Evolutionary conservation across 2,888 invertebrate genomes (phyloP).

Genomic region (Ophraella communa): DNA sequence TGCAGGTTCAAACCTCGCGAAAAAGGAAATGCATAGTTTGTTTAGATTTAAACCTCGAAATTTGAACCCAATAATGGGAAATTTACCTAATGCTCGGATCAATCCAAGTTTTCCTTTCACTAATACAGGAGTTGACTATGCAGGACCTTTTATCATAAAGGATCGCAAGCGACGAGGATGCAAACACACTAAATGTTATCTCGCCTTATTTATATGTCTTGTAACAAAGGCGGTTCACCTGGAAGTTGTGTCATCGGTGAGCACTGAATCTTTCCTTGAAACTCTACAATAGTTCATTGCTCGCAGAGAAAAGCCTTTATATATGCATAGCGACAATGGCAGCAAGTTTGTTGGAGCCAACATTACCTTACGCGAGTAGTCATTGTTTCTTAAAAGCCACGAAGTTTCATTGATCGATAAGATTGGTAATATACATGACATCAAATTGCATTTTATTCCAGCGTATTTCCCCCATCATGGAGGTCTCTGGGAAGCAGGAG

Average conservation of each 20-base stretch:
- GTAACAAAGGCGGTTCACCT: no score
- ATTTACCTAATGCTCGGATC: neutral
- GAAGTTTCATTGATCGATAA: neutral
- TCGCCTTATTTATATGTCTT: no score
- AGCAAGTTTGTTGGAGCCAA: neutral
- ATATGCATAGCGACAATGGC: neutral
- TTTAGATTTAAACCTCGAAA: no score
- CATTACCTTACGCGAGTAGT: neutral
- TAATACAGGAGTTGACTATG: neutral
- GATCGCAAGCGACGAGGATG: no score
- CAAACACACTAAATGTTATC: no score
- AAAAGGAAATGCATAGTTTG: neutral
- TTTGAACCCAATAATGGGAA: neutral
- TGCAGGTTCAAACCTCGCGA: neutral
- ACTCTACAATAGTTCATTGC: constrained; percentile 20
- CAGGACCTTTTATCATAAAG: no score
- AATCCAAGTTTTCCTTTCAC: neutral
- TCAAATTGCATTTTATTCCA: no score
- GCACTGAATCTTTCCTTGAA: no score
- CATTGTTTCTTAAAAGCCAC: neutral
- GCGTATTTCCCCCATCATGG: no score
- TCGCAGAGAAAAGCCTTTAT: constrained; percentile 17
- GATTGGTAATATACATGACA: no score
- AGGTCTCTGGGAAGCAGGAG: no score
- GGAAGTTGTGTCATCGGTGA: no score